phyloP scores from a whole-genome alignment of 2,797 vertebrate species.

The Melopsittacus undulatus region DNA sequence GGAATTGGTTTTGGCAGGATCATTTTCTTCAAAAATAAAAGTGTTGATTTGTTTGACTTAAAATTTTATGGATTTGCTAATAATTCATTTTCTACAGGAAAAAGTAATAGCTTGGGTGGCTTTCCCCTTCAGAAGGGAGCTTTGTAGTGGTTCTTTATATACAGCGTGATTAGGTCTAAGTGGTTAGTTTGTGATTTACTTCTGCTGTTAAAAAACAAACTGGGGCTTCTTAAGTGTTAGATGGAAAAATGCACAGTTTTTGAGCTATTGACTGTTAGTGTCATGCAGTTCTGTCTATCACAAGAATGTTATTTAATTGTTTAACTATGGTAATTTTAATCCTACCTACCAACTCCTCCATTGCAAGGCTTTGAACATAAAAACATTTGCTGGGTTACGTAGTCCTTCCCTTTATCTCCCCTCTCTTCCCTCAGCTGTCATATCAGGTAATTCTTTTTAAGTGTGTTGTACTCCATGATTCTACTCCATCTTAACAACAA shows the following conservation, averaged over 20 bases:
- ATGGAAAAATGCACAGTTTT: background rate
- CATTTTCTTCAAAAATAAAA: background rate
- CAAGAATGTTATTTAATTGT: background rate
- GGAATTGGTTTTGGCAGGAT: background rate
- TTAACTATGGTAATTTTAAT: background rate
- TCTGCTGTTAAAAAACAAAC: background rate
- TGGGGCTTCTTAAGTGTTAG: background rate
- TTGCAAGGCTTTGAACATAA: background rate
- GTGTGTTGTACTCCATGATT: background rate
- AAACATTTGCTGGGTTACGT: rapidly evolving
- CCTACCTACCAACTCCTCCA: background rate
- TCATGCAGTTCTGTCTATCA: rapidly evolving
- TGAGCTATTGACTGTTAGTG: background rate
- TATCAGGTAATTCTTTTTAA: background rate
- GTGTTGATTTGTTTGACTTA: background rate
- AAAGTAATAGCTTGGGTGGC: background rate
- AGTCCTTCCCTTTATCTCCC: background rate
- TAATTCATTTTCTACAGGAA: background rate
- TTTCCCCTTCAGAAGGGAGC: background rate
- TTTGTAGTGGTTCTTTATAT: background rate
- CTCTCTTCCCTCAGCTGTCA: background rate
- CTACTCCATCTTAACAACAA: background rate
- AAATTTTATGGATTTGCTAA: background rate
- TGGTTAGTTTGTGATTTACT: background rate
- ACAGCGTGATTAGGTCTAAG: background rate